Evolutionary conservation across 1,140 invertebrate genomes (phyloP).

Genomic region (Trichonephila inaurata): DNA sequence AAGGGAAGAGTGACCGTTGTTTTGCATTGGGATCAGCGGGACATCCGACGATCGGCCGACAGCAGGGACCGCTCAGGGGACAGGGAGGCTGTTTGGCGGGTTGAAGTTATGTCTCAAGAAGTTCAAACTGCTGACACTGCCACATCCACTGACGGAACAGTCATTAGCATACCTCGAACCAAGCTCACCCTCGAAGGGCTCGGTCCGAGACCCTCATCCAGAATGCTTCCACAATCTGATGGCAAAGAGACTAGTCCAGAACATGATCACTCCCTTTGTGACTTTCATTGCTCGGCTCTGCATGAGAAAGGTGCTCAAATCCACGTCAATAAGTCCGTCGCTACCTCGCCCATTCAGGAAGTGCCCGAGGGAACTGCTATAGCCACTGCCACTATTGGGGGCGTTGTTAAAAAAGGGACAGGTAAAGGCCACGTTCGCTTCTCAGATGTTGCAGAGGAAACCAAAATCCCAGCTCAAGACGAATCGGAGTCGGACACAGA

Average conservation of each 20-base stretch:
- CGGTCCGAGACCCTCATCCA: constrained; percentile 66
- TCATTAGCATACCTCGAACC: constrained; percentile 75
- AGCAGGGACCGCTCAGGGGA: constrained; percentile 77
- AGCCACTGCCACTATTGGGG: constrained; percentile 65
- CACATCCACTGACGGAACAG: constrained; percentile 64
- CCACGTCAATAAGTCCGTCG: constrained; percentile 93
- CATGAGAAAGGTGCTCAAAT: constrained; percentile 95
- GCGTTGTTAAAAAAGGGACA: constrained; percentile 63
- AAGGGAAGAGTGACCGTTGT: constrained; percentile 96
- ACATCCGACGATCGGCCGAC: constrained; percentile 77
- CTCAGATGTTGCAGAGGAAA: constrained; percentile 73
- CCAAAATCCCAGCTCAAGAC: constrained; percentile 81
- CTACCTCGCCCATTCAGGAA: constrained; percentile 94
- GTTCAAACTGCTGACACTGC: constrained; percentile 71
- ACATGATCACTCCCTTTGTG: constrained; percentile 86
- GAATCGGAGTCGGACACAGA: constrained; percentile 95
- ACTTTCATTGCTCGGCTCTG: constrained; percentile 96
- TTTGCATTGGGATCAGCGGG: constrained; percentile 91
- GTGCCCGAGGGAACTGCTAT: constrained; percentile 78
- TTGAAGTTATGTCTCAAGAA: constrained; percentile 75
- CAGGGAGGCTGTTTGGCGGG: constrained; percentile 74
- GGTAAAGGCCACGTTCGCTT: constrained; percentile 78
- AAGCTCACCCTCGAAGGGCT: constrained; percentile 77
- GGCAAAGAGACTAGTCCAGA: constrained; percentile 74
- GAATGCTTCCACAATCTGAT: constrained; percentile 77